phyloP scores from a whole-genome alignment of 2,888 invertebrate genomes.

The Macrophya alboannulata region DNA sequence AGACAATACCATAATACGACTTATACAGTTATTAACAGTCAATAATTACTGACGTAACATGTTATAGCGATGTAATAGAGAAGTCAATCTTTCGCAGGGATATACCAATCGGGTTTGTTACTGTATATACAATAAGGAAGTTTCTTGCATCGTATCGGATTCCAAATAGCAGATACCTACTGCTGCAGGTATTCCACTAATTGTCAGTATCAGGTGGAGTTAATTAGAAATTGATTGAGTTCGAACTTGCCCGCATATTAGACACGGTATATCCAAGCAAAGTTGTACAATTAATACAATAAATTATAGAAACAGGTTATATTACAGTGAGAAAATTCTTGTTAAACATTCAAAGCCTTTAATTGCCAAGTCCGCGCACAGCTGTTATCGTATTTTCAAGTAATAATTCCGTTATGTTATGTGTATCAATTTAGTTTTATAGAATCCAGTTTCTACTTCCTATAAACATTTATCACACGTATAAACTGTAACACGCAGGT shows the following conservation, averaged over 20 bases:
- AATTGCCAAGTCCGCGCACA: constrained; percentile 5
- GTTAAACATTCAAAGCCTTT: constrained; percentile 37
- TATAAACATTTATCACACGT: neutral
- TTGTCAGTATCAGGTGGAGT: constrained; percentile 43
- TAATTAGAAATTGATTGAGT: constrained; percentile 21
- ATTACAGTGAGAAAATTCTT: constrained; percentile 9
- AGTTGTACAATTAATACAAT: constrained; percentile 33
- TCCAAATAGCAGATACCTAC: neutral
- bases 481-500: neutral
- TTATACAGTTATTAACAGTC: neutral
- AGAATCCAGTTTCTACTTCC: neutral
- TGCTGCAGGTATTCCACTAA: neutral
- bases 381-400: constrained; percentile 24
- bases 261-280: constrained; percentile 9
- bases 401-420: neutral
- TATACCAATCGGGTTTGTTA: neutral
- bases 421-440: neutral
- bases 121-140: neutral
- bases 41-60: neutral
- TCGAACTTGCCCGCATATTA: neutral
- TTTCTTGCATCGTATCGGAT: neutral
- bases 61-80: constrained; percentile 5
- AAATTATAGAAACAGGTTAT: neutral
- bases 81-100: constrained; percentile 9
- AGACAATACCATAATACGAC: neutral